Percentiles rank a stretch among this genome's conserved stretches.
Conservation (phyloP, 1,140 invertebrate genomes). For the Drosophila hydei region DNA sequence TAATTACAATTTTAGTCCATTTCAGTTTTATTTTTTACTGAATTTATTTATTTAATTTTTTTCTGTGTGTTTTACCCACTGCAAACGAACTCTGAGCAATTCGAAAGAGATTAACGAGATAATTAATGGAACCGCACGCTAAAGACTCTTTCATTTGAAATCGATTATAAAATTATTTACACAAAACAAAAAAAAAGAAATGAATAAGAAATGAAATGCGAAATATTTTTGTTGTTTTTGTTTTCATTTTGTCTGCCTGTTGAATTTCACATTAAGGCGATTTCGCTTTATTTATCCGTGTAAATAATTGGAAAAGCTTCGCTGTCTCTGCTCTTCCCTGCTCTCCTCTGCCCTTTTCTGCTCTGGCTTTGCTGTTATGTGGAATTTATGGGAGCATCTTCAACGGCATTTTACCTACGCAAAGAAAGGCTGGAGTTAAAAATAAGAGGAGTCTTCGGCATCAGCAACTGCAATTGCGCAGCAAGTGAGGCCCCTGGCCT, state of each 20-base stretch:
- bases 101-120: slow-evolving; percentile 37
- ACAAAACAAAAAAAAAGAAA: slow-evolving; percentile 10
- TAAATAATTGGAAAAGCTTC: slow-evolving; percentile 57
- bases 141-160: slow-evolving; percentile 49
- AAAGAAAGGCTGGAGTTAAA: slow-evolving; percentile 68
- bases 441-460: slow-evolving; percentile 61
- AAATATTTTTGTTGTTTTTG: slow-evolving; percentile 30
- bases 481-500: slow-evolving; percentile 51
- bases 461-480: slow-evolving; percentile 58
- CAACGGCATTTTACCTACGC: slow-evolving; percentile 70
- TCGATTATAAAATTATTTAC: slow-evolving; percentile 48
- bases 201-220: slow-evolving; percentile 8
- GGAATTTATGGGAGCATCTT: slow-evolving; percentile 44
- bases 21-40: too few species aligned
- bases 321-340: background rate
- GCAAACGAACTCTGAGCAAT: slow-evolving; percentile 33
- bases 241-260: slow-evolving; percentile 29
- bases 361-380: slow-evolving; percentile 9
- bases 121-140: slow-evolving; percentile 43
- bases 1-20: too few species aligned
- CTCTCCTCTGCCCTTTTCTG: background rate
- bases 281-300: slow-evolving; percentile 57
- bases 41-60: too few species aligned
- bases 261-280: slow-evolving; percentile 56
- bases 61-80: too few species aligned